A percentile compares a stretch with the other conserved stretches of the same genome.
phyloP scores from a whole-genome alignment of 2,888 invertebrate genomes.

The Trisateles emortualis region DNA sequence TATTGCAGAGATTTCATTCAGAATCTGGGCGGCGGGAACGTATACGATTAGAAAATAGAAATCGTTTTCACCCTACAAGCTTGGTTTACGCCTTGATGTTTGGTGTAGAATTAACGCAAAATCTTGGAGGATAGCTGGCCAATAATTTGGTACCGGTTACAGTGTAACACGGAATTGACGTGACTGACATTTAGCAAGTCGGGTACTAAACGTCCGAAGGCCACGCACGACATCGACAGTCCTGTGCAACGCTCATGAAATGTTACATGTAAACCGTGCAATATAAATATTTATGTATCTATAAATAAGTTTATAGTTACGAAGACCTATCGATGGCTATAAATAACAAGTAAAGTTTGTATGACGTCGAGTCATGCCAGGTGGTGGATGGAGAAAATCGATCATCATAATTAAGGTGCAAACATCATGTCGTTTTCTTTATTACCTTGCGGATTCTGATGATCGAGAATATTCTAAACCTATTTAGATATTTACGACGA shows the following conservation, averaged over 20 bases:
- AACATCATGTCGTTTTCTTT: constrained; percentile 1
- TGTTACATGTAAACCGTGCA: constrained; percentile 27
- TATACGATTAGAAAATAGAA: constrained; percentile 16
- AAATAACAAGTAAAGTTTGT: constrained; percentile 22
- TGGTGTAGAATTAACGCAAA: constrained; percentile 56
- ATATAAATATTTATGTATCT: constrained; percentile 35
- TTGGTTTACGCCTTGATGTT: constrained; percentile 44
- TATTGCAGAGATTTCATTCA: constrained; percentile 20
- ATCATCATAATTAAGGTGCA: constrained; percentile 5
- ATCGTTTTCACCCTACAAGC: constrained; percentile 30
- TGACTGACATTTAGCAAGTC: constrained; percentile 70
- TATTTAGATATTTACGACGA: too few species aligned
- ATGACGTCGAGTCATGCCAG: constrained; percentile 11
- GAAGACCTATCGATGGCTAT: constrained; percentile 15
- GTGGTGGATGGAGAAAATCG: constrained; percentile 6
- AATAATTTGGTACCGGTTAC: constrained; percentile 73
- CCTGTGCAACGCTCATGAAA: constrained; percentile 45
- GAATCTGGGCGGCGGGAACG: constrained; percentile 16
- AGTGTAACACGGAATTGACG: constrained; percentile 67
- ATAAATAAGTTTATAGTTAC: constrained; percentile 22
- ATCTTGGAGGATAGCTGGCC: constrained; percentile 55
- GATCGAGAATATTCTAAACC: neutral
- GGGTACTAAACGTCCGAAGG: constrained; percentile 60
- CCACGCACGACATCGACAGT: constrained; percentile 47
- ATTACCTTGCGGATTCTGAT: neutral